Evolutionary conservation across 2,888 invertebrate species (phyloP), one percentile per base, ranked within the genome.

Genomic region (Ophonus ardosiacus): DNA sequence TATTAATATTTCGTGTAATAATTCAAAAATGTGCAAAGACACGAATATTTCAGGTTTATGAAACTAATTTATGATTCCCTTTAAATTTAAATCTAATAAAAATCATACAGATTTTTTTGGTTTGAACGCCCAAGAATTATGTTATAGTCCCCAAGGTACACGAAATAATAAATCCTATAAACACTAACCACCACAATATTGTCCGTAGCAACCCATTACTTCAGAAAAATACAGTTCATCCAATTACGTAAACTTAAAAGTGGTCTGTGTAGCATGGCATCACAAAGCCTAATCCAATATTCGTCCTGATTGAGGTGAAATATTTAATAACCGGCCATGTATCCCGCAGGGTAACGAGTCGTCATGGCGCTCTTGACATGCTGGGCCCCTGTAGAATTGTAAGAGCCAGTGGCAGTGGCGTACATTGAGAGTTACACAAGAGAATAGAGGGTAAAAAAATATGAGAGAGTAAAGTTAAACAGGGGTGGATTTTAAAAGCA

Each of bases 311-410:
- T 68, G 31, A 38, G 38, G 68, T 68, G 68, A 68, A 68, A 68
- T 68, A 68, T 68, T 68, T 68, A 68, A 68, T 68, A 68, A 68
- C 68, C 68, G 68, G 68, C n/a, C n/a, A 68, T 68, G 68, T 68
- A 68, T 38, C 38, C 68, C 68, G 7, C 31, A 38, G 68, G 68
- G 68, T 21, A 13, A 24, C 68, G 68, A 68, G 31, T 68, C 68
- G 68, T 68, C 68, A 68, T 68, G 68, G 68, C 31, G 38, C 68
- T 31, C 68, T 68, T 31, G 68, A 68, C 68, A 68, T 68, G 68
- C 68, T 31, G 31, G 31, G 31, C 38, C 63, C 38, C 68, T 68
- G 68, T 68, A 51, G 43, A 31, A 13, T 15, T 38, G 68, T 15
- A 51, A 2, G 43, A 51, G 31, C 31, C 68, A 68, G 68, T 38